These are phyloP conservation scores for Argynnis bischoffii DNA, from an alignment of 2,888 invertebrate species.

Conservation along the genomic window DNA sequence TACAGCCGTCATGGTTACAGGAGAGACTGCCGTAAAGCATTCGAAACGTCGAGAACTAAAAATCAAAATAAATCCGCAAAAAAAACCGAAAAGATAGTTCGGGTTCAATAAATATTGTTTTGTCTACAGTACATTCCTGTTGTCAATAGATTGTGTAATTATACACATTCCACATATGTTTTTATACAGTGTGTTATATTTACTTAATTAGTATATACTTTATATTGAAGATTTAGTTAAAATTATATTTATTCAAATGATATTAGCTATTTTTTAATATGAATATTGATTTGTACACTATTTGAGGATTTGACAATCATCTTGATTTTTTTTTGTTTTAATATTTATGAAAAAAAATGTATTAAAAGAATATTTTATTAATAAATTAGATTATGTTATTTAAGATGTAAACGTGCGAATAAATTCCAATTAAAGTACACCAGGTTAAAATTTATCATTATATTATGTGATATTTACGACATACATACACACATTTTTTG, in stretches of 20 bases:
- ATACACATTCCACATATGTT: slow-evolving; percentile 28
- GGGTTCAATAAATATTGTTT: not conserved
- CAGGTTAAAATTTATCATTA: slow-evolving; percentile 17
- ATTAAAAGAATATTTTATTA: too few relatives aligned
- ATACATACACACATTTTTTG: slow-evolving; percentile 7
- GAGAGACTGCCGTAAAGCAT: too few relatives aligned
- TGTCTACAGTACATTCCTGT: slow-evolving; percentile 23
- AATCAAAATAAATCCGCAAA: too few relatives aligned
- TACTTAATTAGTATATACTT: slow-evolving; percentile 1
- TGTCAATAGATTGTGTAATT: slow-evolving; percentile 18
- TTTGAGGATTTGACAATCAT: not conserved
- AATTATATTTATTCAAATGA: slow-evolving; percentile 6
- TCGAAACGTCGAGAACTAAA: too few relatives aligned
- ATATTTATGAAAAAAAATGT: not conserved
- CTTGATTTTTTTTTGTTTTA: not conserved
- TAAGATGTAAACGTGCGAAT: too few relatives aligned
- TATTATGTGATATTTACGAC: too few relatives aligned
- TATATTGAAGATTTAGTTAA: not conserved
- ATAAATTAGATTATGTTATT: too few relatives aligned
- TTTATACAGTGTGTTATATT: slow-evolving; percentile 1
- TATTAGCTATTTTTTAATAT: not conserved
- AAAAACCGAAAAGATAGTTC: too few relatives aligned
- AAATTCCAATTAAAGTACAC: too few relatives aligned
- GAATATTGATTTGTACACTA: not conserved
- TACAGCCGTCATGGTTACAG: too few relatives aligned